Conservation (phyloP, 2,113 vertebrate genomes). For the Petromus typicus region DNA sequence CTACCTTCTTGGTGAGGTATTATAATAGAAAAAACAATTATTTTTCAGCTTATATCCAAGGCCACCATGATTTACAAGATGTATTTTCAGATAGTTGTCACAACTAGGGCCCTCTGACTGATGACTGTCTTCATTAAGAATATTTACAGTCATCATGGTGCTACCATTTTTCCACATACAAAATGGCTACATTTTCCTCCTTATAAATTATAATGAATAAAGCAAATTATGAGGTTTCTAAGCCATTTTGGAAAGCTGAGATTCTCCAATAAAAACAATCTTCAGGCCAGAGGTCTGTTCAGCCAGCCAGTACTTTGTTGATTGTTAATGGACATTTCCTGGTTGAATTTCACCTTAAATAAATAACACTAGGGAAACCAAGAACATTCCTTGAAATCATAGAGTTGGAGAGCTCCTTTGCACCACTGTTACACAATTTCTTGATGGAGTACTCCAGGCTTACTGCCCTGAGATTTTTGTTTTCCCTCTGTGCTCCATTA, state of each 20-base stretch:
- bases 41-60: background rate
- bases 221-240: background rate
- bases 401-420: background rate
- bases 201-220: slow-evolving; percentile 1
- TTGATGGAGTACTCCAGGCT: background rate
- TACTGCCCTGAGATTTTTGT: background rate
- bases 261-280: background rate
- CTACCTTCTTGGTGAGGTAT: background rate
- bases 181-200: background rate
- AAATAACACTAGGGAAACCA: background rate
- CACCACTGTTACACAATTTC: background rate
- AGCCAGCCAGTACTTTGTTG: background rate
- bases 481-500: background rate
- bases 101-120: background rate
- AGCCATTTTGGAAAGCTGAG: slow-evolving; percentile 7
- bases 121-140: slow-evolving; percentile 4
- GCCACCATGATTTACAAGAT: background rate
- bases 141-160: background rate
- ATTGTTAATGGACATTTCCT: background rate
- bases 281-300: background rate
- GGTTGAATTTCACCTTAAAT: background rate
- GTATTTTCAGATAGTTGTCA: background rate
- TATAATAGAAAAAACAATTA: background rate
- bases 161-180: background rate
- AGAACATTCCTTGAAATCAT: background rate